phyloP scores from a whole-genome alignment of 2,888 invertebrate genomes.

The Willowsia nigromaculata region DNA sequence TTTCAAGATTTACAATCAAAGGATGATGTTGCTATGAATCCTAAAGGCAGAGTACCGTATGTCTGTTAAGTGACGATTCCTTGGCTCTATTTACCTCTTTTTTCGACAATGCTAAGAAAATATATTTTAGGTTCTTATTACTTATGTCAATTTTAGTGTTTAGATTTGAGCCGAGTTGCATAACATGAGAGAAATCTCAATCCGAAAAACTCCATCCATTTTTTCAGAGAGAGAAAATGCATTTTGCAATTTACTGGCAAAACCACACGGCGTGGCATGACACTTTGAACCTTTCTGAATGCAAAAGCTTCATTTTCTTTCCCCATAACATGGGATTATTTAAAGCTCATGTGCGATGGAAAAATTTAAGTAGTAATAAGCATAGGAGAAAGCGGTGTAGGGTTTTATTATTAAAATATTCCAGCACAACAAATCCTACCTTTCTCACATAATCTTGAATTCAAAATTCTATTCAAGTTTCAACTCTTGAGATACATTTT shows the following conservation, averaged over 20 bases:
- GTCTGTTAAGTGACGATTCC: background rate
- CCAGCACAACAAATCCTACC: background rate
- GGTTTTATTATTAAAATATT: background rate
- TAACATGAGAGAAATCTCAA: background rate
- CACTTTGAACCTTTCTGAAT: background rate
- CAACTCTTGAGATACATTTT: too few relatives aligned
- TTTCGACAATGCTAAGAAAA: constrained; percentile 2
- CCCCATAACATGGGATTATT: background rate
- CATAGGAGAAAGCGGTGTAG: background rate
- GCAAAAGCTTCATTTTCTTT: background rate
- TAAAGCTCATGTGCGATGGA: background rate
- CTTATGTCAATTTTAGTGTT: constrained; percentile 54
- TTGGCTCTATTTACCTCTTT: constrained; percentile 10
- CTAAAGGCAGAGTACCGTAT: background rate
- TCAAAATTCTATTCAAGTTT: background rate
- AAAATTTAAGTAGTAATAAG: background rate
- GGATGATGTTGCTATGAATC: constrained; percentile 35
- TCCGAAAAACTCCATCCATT: background rate
- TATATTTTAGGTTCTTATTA: constrained; percentile 10
- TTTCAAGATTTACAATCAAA: constrained; percentile 48
- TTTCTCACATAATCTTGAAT: background rate
- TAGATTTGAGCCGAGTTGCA: background rate
- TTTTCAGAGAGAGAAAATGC: constrained; percentile 17
- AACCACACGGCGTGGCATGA: background rate
- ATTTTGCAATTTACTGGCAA: constrained; percentile 3